phyloP scores from a whole-genome alignment of 2,797 vertebrate genomes.

The Schizothorax lantsangensis region DNA sequence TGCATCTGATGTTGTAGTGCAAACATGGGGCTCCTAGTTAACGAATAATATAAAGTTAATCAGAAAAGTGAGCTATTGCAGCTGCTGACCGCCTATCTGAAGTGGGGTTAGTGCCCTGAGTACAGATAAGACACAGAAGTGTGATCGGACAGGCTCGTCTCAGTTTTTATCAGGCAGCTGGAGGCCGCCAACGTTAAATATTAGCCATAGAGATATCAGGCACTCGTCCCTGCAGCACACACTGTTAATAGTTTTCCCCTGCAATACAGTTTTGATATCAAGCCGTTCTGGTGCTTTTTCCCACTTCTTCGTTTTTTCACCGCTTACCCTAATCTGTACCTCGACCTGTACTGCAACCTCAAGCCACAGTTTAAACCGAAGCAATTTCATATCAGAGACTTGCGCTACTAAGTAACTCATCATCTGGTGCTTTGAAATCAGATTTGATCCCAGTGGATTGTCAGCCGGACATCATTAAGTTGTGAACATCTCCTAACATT shows the following conservation, averaged over 20 bases:
- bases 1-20: conserved; percentile 10
- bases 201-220: conserved; percentile 58
- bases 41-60: conserved; percentile 68
- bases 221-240: conserved; percentile 12
- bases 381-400: background rate
- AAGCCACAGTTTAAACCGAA: conserved; percentile 37
- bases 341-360: conserved; percentile 44
- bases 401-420: conserved; percentile 1
- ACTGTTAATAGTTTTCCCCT: conserved; percentile 45
- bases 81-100: conserved; percentile 59
- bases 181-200: conserved; percentile 71
- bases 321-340: conserved; percentile 50
- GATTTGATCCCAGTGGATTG: conserved; percentile 14
- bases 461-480: background rate
- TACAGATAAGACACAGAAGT: conserved; percentile 60
- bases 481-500: conserved; percentile 5
- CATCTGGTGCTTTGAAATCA: background rate
- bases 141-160: conserved; percentile 24
- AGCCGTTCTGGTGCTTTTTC: conserved; percentile 2
- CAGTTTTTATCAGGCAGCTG: conserved; percentile 57
- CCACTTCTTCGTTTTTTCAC: conserved; percentile 6
- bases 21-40: conserved; percentile 22
- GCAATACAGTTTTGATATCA: conserved; percentile 20
- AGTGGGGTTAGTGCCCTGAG: conserved; percentile 45
- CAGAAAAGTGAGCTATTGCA: conserved; percentile 59